These are phyloP conservation scores for Pluvianellus socialis DNA, from an alignment of 2,113 vertebrate species.

Conservation along the genomic window DNA sequence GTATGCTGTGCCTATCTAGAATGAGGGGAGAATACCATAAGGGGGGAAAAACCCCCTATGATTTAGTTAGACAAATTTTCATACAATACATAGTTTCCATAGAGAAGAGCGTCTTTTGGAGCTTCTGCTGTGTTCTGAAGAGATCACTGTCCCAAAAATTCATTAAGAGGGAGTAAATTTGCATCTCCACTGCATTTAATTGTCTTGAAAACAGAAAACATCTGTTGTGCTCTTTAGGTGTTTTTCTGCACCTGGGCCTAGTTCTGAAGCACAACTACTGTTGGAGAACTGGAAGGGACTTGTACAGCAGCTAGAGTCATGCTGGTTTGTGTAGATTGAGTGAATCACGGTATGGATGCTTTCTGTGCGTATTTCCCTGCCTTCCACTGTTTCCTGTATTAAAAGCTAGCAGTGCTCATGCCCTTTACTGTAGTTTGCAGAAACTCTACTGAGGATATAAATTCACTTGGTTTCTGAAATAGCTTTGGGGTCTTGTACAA, in stretches of 20 bases:
- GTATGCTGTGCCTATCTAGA: not conserved
- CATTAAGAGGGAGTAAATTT: not conserved
- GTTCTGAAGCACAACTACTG: not conserved
- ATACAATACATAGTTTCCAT: not conserved
- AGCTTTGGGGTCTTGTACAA: not conserved
- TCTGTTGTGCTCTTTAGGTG: not conserved
- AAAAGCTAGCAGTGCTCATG: not conserved
- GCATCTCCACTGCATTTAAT: not conserved
- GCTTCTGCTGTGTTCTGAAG: not conserved
- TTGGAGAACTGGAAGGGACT: not conserved
- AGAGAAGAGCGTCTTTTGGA: not conserved
- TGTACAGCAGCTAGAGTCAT: not conserved
- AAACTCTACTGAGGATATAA: not conserved
- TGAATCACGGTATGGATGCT: fast-evolving
- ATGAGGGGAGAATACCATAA: not conserved
- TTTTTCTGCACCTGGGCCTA: not conserved
- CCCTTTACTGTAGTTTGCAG: not conserved
- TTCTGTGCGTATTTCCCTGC: not conserved
- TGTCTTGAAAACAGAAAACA: not conserved
- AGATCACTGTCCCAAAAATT: not conserved
- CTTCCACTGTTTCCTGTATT: not conserved
- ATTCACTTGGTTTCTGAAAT: not conserved
- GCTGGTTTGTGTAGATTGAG: not conserved
- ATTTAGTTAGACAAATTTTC: not conserved
- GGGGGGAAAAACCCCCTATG: not conserved